Evolutionary conservation across 1,140 invertebrate genomes (phyloP), one percentile per base, ranked within the genome.

Genomic region (Eueides isabella): DNA sequence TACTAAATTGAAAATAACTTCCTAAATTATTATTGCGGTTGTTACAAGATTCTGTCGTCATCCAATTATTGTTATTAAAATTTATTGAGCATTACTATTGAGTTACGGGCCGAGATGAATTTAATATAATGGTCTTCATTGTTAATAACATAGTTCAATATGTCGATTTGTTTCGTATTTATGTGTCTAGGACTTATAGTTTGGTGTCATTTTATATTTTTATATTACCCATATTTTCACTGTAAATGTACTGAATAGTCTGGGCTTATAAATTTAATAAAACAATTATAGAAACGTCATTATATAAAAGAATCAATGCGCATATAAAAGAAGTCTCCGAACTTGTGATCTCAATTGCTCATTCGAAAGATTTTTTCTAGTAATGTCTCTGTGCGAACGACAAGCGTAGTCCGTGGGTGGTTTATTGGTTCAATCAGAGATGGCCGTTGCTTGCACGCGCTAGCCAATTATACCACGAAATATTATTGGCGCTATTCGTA

Each of bases 391-490:
- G 64, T 79, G 84, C 78, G 81, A 84, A 83, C 77, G 84, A 88
- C 80, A 72, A 79, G 73, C 73, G 61, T 48, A 55, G 66, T 64
- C 30, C 65, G 87, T 88, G 88, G 88, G 90, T 90, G 88, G 79
- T 89, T 89, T 87, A 88, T 85, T 78, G 76, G 67, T 80, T 90
- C 86, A 90, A 92, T 92, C 87, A 90, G 87, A 75, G 80, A 80
- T 72, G 86, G 82, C 77, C 80, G 85, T 85, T 83, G 80, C 75
- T 79, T 84, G 89, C 89, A 91, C 88, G 89, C 87, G 89, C 86
- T 82, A 71, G 77, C 82, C 75, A 81, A 84, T 84, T 81, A 81
- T 75, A 72, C 75, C 73, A 82, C 80, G 79, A 85, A 89, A 86
- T 89, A 88, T 88, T 89, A 88, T 90, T 89, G 85, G 81, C 80